Conservation (phyloP, 1,140 invertebrate genomes). For the Antheraea mylitta region DNA sequence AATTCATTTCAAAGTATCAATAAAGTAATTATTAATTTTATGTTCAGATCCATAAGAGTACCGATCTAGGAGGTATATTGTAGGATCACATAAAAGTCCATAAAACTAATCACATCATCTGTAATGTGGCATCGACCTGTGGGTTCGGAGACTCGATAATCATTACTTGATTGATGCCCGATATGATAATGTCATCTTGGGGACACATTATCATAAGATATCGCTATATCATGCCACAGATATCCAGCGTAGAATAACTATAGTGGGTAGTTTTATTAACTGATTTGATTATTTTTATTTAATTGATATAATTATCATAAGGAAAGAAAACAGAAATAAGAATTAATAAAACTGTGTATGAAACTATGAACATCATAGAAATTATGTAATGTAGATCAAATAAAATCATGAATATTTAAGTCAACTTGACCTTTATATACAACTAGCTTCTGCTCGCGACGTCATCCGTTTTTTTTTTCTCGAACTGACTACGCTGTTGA, state of each 20-base stretch:
- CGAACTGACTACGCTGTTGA: too few species aligned
- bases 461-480: too few species aligned
- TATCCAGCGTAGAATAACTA: background rate
- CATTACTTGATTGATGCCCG: background rate
- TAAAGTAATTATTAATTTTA: too few species aligned
- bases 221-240: background rate
- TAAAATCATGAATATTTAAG: too few species aligned
- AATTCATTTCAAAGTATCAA: too few species aligned
- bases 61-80: too few species aligned
- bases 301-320: background rate
- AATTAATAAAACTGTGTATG: background rate
- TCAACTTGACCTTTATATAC: too few species aligned
- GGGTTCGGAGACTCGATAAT: background rate
- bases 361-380: background rate
- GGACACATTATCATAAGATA: conserved; percentile 3
- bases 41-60: too few species aligned
- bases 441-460: too few species aligned
- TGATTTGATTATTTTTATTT: background rate
- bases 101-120: too few species aligned
- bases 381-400: background rate
- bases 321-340: background rate
- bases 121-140: too few species aligned
- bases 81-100: too few species aligned
- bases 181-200: background rate
- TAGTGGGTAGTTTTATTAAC: background rate